Evolutionary conservation across 1,140 invertebrate genomes (phyloP).

Genomic region (Eueides isabella): DNA sequence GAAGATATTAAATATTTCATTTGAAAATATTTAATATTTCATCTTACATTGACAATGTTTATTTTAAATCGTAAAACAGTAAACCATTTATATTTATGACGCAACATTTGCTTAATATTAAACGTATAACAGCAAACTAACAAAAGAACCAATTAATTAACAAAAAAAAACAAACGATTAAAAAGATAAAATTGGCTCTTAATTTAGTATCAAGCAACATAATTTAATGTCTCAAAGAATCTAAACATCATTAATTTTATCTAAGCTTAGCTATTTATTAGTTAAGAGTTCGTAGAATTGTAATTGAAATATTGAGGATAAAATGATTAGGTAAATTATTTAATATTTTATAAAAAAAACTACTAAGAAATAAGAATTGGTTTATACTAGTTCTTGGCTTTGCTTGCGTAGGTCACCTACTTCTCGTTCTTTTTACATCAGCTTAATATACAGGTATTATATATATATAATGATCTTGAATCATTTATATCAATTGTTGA

Average conservation of each 20-base stretch:
- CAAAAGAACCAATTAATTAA: background rate
- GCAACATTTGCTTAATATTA: background rate
- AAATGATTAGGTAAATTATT: background rate
- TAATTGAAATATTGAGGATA: background rate
- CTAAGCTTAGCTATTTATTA: background rate
- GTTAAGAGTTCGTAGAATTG: background rate
- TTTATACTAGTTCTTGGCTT: no score
- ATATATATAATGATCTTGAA: no score
- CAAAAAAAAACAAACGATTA: background rate
- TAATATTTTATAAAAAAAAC: background rate
- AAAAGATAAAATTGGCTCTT: background rate
- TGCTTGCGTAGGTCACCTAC: no score
- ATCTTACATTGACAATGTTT: no score
- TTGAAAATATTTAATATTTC: no score
- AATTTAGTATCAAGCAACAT: background rate
- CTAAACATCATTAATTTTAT: conserved; percentile 4
- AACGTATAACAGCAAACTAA: background rate
- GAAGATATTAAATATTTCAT: no score
- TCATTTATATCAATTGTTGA: no score
- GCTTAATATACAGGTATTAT: no score
- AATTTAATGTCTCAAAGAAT: background rate
- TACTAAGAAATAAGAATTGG: background rate
- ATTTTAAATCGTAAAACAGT: no score
- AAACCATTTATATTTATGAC: background rate
- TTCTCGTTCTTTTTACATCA: background rate